Percentiles rank a stretch among this genome's conserved stretches.
Evolutionary conservation across 2,888 invertebrate species (phyloP).

Genomic region (Hermaeophaga mercurialis): DNA sequence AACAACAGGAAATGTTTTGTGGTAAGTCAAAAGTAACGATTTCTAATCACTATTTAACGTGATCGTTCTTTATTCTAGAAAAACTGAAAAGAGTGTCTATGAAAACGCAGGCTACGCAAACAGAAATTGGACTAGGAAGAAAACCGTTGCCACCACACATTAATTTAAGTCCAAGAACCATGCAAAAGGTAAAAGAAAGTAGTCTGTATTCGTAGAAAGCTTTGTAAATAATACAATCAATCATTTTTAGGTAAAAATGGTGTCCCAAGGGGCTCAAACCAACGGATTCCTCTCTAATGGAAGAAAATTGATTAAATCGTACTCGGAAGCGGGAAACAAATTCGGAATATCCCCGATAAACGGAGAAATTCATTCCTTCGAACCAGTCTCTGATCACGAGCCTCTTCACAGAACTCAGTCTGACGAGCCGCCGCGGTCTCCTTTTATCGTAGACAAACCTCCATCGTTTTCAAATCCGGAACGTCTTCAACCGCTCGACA

Average conservation of each 20-base stretch:
- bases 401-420: slow-evolving; percentile 82
- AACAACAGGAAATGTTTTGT: slow-evolving; percentile 63
- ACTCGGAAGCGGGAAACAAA: slow-evolving; percentile 74
- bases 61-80: slow-evolving; percentile 64
- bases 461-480: slow-evolving; percentile 56
- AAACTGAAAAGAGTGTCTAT: slow-evolving; percentile 82
- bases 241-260: slow-evolving; percentile 78
- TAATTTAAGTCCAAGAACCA: slow-evolving; percentile 80
- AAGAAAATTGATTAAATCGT: slow-evolving; percentile 82
- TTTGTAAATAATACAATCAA: too few relatives aligned
- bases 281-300: slow-evolving; percentile 75
- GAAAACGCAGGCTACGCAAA: slow-evolving; percentile 94
- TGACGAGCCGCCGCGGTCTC: slow-evolving; percentile 81
- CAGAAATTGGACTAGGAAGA: slow-evolving; percentile 75
- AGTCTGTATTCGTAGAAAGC: too few relatives aligned
- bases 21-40: slow-evolving; percentile 54
- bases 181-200: slow-evolving; percentile 74
- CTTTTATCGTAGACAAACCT: slow-evolving; percentile 66
- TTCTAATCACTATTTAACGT: neutral
- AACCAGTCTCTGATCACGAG: slow-evolving; percentile 66
- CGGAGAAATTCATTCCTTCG: slow-evolving; percentile 44
- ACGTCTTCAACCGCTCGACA: slow-evolving; percentile 51
- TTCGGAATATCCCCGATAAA: slow-evolving; percentile 51
- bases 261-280: slow-evolving; percentile 89
- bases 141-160: slow-evolving; percentile 72